Evolutionary conservation across 2,888 invertebrate species (phyloP).

Genomic region (Diaperis boleti): DNA sequence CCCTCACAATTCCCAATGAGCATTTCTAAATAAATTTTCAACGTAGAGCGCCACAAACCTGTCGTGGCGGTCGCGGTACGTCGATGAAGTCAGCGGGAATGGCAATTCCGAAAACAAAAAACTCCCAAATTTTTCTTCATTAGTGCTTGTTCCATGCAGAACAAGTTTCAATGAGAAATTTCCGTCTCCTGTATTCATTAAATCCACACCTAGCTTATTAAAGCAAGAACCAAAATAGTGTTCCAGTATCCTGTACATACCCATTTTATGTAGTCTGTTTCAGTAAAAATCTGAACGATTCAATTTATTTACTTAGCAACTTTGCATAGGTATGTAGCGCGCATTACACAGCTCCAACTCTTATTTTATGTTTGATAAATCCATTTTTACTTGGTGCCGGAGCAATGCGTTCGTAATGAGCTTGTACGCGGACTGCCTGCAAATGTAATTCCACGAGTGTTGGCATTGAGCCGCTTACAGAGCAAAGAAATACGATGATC

Average conservation of each 20-base stretch:
- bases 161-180: constrained; percentile 5
- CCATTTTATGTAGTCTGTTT: constrained; percentile 15
- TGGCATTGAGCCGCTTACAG: constrained; percentile 47
- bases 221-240: constrained; percentile 30
- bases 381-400: constrained; percentile 41
- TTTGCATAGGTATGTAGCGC: constrained; percentile 40
- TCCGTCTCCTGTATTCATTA: constrained; percentile 11
- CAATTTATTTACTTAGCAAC: constrained; percentile 38
- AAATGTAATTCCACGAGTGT: constrained; percentile 46
- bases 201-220: constrained; percentile 26
- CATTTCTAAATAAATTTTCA: background rate
- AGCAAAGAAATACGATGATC: constrained; percentile 56
- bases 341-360: constrained; percentile 30
- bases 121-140: background rate
- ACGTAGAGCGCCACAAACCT: background rate
- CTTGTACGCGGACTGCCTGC: constrained; percentile 45
- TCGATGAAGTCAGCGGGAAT: background rate
- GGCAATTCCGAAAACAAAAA: background rate
- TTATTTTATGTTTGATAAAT: constrained; percentile 43
- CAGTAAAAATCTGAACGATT: constrained; percentile 35
- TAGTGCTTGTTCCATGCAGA: background rate
- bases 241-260: constrained; percentile 25
- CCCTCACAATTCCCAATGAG: background rate
- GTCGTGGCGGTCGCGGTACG: background rate
- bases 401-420: constrained; percentile 45